Conservation (phyloP, 2,113 vertebrate genomes). For the Colaptes auratus region DNA sequence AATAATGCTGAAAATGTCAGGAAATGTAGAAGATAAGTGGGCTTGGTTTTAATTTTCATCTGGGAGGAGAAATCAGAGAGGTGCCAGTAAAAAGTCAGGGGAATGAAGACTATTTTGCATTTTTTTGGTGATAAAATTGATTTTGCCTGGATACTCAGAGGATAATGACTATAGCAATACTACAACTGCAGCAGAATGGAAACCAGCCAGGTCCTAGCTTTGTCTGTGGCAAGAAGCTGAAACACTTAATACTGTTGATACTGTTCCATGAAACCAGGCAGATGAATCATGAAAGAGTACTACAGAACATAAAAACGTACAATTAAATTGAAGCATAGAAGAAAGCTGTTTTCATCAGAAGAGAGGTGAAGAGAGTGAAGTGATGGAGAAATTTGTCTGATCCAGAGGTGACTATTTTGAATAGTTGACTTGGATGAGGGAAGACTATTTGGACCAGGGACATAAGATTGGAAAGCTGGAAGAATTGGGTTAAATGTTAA, state of each 20-base stretch:
- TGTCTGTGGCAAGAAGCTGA: background rate
- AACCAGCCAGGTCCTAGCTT: background rate
- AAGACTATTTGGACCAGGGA: background rate
- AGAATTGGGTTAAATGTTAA: conserved; percentile 5
- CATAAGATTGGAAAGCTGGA: background rate
- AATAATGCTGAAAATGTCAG: background rate
- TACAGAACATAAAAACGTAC: background rate
- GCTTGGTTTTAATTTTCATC: background rate
- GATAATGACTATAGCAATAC: background rate
- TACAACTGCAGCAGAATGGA: background rate
- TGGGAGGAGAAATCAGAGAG: background rate
- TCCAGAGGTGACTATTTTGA: background rate
- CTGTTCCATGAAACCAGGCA: conserved; percentile 1
- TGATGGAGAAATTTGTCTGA: background rate
- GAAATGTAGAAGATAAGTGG: background rate
- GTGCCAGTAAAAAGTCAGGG: background rate
- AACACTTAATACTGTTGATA: conserved; percentile 9
- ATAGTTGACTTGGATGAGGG: background rate
- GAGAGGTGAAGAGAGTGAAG: background rate
- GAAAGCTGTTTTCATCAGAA: background rate
- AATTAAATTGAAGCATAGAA: background rate
- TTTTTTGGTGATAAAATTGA: background rate
- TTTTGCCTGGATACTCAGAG: background rate
- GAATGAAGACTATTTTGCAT: background rate
- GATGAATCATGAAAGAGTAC: background rate